These are phyloP conservation scores for Agriopis marginaria DNA, from an alignment of 2,888 invertebrate genomes.

Conservation along the genomic window DNA sequence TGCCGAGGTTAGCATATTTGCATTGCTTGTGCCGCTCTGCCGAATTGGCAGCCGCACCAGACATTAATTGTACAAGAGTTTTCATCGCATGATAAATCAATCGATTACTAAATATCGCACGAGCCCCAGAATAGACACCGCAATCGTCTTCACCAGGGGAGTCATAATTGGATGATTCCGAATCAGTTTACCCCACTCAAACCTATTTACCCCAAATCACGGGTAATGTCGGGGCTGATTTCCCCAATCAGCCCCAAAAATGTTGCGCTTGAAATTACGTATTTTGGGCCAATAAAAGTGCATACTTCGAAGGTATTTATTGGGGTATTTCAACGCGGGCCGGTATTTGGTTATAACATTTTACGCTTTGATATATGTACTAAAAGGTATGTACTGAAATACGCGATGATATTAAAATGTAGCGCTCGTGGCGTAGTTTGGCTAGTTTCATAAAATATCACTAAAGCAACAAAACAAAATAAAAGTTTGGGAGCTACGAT, in stretches of 20 bases:
- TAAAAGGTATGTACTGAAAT: neutral
- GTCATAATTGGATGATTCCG: constrained; percentile 82
- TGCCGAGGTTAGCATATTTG: no score
- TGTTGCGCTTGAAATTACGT: constrained; percentile 26
- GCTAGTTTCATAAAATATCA: no score
- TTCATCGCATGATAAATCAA: neutral
- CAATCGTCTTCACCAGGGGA: constrained; percentile 52
- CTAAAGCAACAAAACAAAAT: no score
- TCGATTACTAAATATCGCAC: constrained; percentile 38
- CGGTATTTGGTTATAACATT: constrained; percentile 18
- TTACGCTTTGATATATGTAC: constrained; percentile 14
- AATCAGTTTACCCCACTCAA: constrained; percentile 84
- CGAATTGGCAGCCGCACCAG: no score
- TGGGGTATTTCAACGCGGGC: constrained; percentile 16
- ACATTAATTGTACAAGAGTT: no score
- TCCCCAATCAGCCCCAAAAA: constrained; percentile 57
- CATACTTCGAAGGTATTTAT: constrained; percentile 21
- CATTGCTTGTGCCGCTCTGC: no score
- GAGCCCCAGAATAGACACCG: constrained; percentile 54
- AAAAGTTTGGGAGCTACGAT: no score
- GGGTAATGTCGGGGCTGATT: constrained; percentile 63
- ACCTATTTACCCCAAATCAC: constrained; percentile 79
- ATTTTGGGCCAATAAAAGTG: constrained; percentile 30
- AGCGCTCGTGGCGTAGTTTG: no score
- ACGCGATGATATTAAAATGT: constrained; percentile 12